Conservation (phyloP, 1,140 invertebrate species). For the Eriocheir sinensis region DNA sequence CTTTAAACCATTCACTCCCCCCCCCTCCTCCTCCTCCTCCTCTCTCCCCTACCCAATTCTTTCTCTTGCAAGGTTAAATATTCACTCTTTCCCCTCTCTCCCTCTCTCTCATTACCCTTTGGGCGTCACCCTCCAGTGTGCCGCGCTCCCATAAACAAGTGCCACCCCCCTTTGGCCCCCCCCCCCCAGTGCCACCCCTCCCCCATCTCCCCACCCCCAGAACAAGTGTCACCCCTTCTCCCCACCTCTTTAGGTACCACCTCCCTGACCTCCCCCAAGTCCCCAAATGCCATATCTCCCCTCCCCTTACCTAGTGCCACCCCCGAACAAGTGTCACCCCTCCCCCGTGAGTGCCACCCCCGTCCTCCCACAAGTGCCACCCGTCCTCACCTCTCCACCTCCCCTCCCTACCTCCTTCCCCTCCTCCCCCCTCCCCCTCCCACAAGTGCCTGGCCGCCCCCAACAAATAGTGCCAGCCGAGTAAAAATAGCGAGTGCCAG, state of each 20-base stretch:
- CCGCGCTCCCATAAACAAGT: conserved; percentile 7
- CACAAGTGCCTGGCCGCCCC: neutral
- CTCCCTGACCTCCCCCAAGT: no score
- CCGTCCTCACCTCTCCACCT: no score
- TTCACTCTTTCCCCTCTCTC: neutral
- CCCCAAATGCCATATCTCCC: no score
- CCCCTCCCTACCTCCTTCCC: no score
- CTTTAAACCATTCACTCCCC: neutral
- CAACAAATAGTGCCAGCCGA: conserved; percentile 2
- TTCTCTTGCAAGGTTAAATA: neutral
- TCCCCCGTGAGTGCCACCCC: no score
- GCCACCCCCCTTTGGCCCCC: neutral
- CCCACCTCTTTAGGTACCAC: no score
- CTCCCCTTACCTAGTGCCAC: no score
- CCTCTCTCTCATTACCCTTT: neutral
- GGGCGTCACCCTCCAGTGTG: neutral
- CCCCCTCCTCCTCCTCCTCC: neutral
- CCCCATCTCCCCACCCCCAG: no score
- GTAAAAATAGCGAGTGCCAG: neutral
- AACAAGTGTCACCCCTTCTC: no score
- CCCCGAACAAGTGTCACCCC: no score
- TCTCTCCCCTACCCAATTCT: no score
- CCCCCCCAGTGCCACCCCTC: neutral
- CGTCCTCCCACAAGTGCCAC: no score
- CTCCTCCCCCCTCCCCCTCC: neutral